These are phyloP conservation scores for Indicator indicator DNA, from an alignment of 2,113 vertebrate genomes.

Conservation along the genomic window DNA sequence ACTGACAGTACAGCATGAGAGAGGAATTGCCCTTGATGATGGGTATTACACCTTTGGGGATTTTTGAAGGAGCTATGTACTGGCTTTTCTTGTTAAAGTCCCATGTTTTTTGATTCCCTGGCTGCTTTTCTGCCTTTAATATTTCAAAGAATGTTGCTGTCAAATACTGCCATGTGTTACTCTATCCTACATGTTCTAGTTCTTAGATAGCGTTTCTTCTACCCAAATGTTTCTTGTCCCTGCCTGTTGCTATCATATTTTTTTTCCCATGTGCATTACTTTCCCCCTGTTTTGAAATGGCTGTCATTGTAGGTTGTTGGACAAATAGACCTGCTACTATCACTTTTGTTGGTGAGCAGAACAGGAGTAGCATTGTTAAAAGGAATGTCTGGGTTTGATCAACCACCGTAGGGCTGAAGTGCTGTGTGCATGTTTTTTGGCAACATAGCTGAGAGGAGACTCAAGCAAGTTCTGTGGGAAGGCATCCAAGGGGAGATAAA, in stretches of 20 bases:
- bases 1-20: neutral
- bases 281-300: neutral
- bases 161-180: fast-evolving
- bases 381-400: neutral
- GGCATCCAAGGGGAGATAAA: neutral
- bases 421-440: neutral
- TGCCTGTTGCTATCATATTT: neutral
- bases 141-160: neutral
- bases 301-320: neutral
- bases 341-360: neutral
- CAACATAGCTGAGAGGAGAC: neutral
- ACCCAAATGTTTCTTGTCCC: neutral
- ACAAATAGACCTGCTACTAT: neutral
- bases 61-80: neutral
- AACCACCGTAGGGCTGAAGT: neutral
- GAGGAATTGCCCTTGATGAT: fast-evolving
- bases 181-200: fast-evolving
- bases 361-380: neutral
- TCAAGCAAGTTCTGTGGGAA: neutral
- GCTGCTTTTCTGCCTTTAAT: neutral
- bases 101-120: fast-evolving
- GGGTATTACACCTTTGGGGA: neutral
- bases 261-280: neutral
- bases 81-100: neutral
- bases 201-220: neutral